Conservation (phyloP, 2,888 invertebrate species). For the Nemapogon koenigi region DNA sequence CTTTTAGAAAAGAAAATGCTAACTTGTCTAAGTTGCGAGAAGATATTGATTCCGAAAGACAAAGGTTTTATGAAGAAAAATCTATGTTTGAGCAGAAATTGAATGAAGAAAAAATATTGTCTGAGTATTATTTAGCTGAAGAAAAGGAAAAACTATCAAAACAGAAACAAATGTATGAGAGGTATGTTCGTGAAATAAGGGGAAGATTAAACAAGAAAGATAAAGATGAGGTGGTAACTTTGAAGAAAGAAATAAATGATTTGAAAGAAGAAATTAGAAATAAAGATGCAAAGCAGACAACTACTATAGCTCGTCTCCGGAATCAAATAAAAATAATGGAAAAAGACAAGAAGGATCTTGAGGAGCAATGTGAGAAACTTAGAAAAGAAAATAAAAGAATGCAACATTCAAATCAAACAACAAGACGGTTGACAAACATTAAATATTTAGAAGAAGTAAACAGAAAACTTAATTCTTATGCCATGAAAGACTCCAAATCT, state of each 20-base stretch:
- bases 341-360: constrained; percentile 70
- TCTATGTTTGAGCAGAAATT: constrained; percentile 62
- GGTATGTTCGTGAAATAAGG: constrained; percentile 72
- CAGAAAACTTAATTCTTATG: constrained; percentile 48
- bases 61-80: constrained; percentile 68
- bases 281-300: constrained; percentile 77
- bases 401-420: constrained; percentile 64
- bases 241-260: constrained; percentile 70
- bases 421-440: constrained; percentile 67
- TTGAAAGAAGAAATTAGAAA: constrained; percentile 71
- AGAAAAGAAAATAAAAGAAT: constrained; percentile 71
- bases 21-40: constrained; percentile 60
- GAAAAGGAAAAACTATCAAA: constrained; percentile 73
- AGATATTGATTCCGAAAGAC: constrained; percentile 67
- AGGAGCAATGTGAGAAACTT: constrained; percentile 71
- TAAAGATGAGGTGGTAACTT: constrained; percentile 69
- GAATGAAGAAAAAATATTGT: constrained; percentile 69
- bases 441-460: constrained; percentile 81
- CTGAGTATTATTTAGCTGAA: constrained; percentile 71
- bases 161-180: constrained; percentile 70
- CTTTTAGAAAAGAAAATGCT: constrained; percentile 59
- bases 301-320: constrained; percentile 73
- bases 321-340: constrained; percentile 77
- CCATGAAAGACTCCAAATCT: constrained; percentile 32
- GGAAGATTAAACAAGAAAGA: constrained; percentile 72